These are phyloP conservation scores for Charadrius vociferus DNA, from an alignment of 2,113 vertebrate species.

Conservation along the genomic window DNA sequence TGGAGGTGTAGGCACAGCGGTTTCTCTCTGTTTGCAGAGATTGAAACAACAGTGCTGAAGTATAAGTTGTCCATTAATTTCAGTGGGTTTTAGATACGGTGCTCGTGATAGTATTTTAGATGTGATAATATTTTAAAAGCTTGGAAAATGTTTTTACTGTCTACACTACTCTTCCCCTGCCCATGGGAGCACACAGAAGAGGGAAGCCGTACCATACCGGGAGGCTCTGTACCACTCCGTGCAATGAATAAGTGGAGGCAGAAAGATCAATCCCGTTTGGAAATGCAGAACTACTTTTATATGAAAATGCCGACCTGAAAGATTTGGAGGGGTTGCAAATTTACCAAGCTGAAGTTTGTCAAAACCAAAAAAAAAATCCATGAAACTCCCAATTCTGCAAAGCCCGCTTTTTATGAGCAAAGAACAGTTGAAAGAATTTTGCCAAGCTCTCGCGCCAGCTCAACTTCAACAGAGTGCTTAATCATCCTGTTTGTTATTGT, in stretches of 20 bases:
- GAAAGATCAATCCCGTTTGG: neutral
- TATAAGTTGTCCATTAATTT: neutral
- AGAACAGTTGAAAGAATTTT: neutral
- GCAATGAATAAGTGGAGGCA: neutral
- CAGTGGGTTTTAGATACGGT: neutral
- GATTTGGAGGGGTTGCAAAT: neutral
- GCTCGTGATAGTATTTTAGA: neutral
- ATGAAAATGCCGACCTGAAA: neutral
- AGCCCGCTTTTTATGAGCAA: neutral
- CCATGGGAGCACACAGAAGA: fast-evolving
- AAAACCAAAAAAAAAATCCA: neutral
- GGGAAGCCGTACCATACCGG: neutral
- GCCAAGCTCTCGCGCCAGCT: neutral
- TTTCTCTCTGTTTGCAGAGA: neutral
- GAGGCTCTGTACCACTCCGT: neutral
- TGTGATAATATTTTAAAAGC: neutral
- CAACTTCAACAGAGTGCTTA: neutral
- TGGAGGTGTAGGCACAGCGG: neutral
- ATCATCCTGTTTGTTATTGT: conserved; percentile 25
- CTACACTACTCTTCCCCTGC: neutral
- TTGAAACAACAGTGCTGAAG: neutral
- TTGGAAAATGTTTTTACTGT: neutral
- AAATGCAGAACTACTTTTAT: neutral
- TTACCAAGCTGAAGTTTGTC: neutral
- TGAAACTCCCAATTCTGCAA: neutral